Base-by-base conservation (phyloP, 2,113 vertebrate species). In the Bambusicola thoracicus region DNA sequence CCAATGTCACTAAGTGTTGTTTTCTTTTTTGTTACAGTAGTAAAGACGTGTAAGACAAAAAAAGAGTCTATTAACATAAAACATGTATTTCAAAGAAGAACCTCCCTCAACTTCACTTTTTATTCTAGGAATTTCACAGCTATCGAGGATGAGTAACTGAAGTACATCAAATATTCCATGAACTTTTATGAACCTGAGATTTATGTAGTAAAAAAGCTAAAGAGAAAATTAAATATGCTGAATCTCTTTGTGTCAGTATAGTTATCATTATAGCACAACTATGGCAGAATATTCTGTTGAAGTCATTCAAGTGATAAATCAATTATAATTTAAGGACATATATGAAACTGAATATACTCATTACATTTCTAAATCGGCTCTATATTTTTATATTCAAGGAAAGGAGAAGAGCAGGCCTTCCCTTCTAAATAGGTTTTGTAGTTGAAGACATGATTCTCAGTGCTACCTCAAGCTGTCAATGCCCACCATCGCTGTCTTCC, bases 361-460 rank as follows among this genome's bases (percentile, higher is more conserved):
- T 27, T 32, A 41, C 36, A 68, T 59, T 85, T 46, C 58, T 76
- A 18, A 12, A n/a, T 73, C 10, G 21, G 22, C n/a, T 77, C 19
- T 61, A 21, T 40, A 40, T 69, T 66, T 73, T 3, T 40, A 7
- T 48, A 18, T 41, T 51, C 59, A 62, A 69, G 55, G 56, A 65
- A 40, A 18, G 3, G 9, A 2, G 36, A 34, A 20, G 4, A 8
- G 3, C 21, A 3, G 17, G 1, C 1, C 8, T 40, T 29, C 27
- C 15, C 34, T 69, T 32, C 77, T 25, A 62, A 67, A 40, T 3
- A 18, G 15, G 14, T 62, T 18, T 32, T 56, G 27, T 17, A 59
- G 8, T 6, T 79, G 25, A 84, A 66, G 27, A 30, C 3, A 4
- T 32, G 36, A 7, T 51, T 65, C 34, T 30, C 25, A 43, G 6